Evolutionary conservation across 2,888 invertebrate genomes (phyloP).

Genomic region (Anarsia innoxiella): DNA sequence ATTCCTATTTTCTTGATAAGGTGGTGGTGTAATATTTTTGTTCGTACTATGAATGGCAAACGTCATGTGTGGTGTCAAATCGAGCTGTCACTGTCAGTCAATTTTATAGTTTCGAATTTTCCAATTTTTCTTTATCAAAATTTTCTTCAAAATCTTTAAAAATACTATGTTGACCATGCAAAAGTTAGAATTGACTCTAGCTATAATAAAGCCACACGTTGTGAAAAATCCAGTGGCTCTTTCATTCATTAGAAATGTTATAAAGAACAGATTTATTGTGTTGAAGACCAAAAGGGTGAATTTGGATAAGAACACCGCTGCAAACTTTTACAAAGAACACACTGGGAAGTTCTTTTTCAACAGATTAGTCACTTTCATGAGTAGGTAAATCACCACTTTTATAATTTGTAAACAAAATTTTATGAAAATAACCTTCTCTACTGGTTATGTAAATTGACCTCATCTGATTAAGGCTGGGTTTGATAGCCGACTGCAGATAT

Average conservation of each 20-base stretch:
- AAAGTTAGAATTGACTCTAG: constrained; percentile 84
- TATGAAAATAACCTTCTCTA: constrained; percentile 1
- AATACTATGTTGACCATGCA: constrained; percentile 49
- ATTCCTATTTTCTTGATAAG: too few species aligned
- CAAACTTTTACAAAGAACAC: constrained; percentile 89
- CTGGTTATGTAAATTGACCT: background rate
- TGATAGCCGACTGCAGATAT: too few species aligned
- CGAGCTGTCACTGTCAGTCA: too few species aligned
- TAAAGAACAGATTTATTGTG: constrained; percentile 83
- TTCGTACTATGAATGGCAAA: too few species aligned
- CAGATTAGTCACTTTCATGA: constrained; percentile 87
- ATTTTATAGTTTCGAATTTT: background rate
- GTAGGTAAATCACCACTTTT: constrained; percentile 70
- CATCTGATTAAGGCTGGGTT: too few species aligned
- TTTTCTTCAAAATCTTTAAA: background rate
- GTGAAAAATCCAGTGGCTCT: constrained; percentile 84
- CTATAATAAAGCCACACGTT: constrained; percentile 91
- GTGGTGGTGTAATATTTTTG: too few species aligned
- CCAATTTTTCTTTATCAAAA: background rate
- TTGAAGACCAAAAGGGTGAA: constrained; percentile 79
- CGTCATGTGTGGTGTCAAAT: too few species aligned
- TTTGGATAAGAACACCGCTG: constrained; percentile 78
- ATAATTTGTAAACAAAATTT: background rate
- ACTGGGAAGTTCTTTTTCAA: constrained; percentile 88
- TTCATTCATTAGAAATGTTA: constrained; percentile 79